Conservation (phyloP, 2,113 vertebrate genomes). For the Cheilinus undulatus region DNA sequence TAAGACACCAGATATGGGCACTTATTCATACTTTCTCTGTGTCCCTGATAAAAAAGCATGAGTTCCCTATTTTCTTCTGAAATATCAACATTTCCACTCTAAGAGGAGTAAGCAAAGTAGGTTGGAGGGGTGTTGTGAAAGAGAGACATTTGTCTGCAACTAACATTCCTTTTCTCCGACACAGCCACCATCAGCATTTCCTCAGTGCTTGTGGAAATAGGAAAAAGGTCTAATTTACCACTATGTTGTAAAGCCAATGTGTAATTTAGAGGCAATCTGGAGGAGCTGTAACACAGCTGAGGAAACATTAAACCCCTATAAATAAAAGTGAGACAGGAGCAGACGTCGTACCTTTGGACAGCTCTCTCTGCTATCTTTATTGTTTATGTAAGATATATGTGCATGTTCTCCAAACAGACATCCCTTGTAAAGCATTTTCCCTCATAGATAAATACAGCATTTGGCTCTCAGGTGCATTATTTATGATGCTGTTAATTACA, state of each 20-base stretch:
- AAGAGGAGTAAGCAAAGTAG: background rate
- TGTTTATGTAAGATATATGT: background rate
- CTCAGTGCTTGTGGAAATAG: constrained; percentile 40
- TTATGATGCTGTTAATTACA: background rate
- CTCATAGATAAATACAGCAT: background rate
- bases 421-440: background rate
- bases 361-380: background rate
- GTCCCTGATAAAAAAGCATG: background rate
- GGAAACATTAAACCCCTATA: constrained; percentile 48
- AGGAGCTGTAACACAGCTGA: constrained; percentile 39
- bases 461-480: background rate
- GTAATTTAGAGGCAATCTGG: constrained; percentile 60
- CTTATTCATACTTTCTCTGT: background rate
- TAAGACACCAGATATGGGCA: background rate
- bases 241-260: constrained; percentile 26
- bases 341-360: constrained; percentile 4
- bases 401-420: background rate
- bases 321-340: constrained; percentile 27
- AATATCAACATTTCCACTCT: constrained; percentile 10
- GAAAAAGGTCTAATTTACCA: constrained; percentile 32
- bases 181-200: constrained; percentile 27
- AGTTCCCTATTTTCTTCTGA: background rate
- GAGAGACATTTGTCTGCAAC: constrained; percentile 13
- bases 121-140: constrained; percentile 16
- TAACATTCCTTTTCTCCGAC: constrained; percentile 25